These are phyloP conservation scores for Avahi laniger DNA, from an alignment of 2,797 vertebrate species.

Conservation along the genomic window DNA sequence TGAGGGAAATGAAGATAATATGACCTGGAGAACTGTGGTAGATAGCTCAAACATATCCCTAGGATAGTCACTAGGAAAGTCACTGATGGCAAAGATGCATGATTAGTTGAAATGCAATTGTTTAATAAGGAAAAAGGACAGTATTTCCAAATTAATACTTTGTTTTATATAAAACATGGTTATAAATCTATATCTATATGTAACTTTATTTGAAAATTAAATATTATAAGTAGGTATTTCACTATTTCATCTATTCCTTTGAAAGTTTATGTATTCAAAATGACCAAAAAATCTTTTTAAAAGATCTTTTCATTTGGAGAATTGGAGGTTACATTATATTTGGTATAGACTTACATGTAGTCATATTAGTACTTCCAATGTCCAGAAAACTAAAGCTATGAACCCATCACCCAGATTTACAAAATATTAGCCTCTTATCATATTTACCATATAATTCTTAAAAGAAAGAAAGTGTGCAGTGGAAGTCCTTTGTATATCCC, in stretches of 20 bases:
- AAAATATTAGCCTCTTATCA: neutral
- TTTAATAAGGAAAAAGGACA: neutral
- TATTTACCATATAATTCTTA: neutral
- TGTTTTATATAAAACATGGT: neutral
- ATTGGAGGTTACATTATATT: neutral
- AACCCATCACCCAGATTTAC: neutral
- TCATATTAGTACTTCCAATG: conserved; percentile 1
- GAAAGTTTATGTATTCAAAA: neutral
- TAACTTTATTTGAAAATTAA: neutral
- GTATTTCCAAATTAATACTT: neutral
- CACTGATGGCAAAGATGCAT: conserved; percentile 4
- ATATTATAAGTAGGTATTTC: neutral
- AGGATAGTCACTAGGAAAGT: neutral
- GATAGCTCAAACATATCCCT: neutral
- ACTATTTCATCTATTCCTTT: conserved; percentile 10
- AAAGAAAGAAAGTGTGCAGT: neutral
- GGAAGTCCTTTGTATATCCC: neutral
- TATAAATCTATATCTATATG: neutral
- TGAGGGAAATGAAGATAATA: neutral
- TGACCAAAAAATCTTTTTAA: neutral
- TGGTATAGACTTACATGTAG: neutral
- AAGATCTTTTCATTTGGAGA: conserved; percentile 18
- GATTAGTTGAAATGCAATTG: neutral
- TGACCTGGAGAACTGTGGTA: neutral
- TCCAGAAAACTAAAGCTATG: neutral